Base-by-base conservation (phyloP, 1,140 invertebrate species). In the Drosophila nebulosa region DNA sequence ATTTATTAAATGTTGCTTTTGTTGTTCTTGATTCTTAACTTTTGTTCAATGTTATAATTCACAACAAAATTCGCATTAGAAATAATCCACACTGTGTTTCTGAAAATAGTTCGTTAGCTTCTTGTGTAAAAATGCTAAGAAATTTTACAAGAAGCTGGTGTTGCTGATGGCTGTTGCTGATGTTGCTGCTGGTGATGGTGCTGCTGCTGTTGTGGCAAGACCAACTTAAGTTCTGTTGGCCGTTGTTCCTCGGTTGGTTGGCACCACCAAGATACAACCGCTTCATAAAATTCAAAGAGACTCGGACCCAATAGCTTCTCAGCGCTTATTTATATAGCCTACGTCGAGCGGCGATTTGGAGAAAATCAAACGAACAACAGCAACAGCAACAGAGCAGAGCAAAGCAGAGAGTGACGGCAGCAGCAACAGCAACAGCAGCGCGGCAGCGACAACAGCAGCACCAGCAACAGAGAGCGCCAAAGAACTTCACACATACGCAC, bases 221-320 rank as follows among this genome's bases (percentile, higher is more conserved):
- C 62, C 69, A 76, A 73, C 69, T 72, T 46, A 58, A 39, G 59
- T 78, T 79, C 69, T 78, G 74, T 58, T 77, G 64, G 65, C 55
- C 16, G 74, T 63, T 79, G 51, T 62, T 77, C 39, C 39, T 46
- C 70, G 74, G 69, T 42, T 74, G 66, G 72, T 57, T 73, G 64
- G 70, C 78, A 80, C 81, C 79, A 86, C 88, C 88, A 88, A 90
- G 89, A 88, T 89, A 91, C 90, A 90, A 91, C 90, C 90, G 90
- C 90, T 91, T 91, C 90, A 90, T 91, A 89, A 83, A 91, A 90
- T 90, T 91, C 86, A 91, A 91, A 91, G 90, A 91, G 90, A 91
- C 90, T 91, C 90, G 86, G 69, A 91, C 78, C 80, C 74, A 89
- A 88, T 89, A 88, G 83, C 90, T 88, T 88, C 90, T 89, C 90